Percentiles rank a stretch among this genome's conserved stretches.
Evolutionary conservation across 2,888 invertebrate genomes (phyloP).

Genomic region (Coenonympha arcania): DNA sequence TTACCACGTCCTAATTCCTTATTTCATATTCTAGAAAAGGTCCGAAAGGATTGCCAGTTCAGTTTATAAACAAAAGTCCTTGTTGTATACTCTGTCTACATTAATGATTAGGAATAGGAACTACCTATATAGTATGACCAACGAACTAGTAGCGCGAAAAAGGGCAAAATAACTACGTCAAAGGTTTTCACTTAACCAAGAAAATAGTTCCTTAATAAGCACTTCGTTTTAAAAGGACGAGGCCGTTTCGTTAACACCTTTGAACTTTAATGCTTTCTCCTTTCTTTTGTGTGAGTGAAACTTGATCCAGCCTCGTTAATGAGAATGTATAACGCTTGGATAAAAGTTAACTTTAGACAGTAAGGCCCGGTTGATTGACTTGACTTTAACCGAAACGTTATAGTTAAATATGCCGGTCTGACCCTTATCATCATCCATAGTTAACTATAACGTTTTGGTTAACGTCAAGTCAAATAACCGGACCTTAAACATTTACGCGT

Average conservation of each 20-base stretch:
- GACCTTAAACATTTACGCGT: too few species aligned
- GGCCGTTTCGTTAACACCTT: slow-evolving; percentile 22
- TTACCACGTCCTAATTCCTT: not conserved
- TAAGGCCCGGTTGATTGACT: too few species aligned
- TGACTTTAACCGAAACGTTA: too few species aligned
- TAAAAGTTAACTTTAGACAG: too few species aligned
- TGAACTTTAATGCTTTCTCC: slow-evolving; percentile 16
- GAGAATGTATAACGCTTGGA: not conserved
- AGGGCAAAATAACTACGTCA: slow-evolving; percentile 4
- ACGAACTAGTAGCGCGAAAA: not conserved
- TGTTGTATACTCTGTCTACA: not conserved
- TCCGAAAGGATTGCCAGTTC: not conserved
- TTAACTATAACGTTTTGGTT: too few species aligned
- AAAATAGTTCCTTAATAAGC: slow-evolving; percentile 38
- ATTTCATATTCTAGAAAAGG: not conserved
- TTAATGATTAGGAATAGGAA: slow-evolving; percentile 14
- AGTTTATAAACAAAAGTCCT: not conserved
- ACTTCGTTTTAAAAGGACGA: slow-evolving; percentile 32
- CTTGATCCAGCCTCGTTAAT: slow-evolving; percentile 14
- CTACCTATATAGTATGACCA: too few species aligned
- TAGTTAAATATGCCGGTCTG: too few species aligned
- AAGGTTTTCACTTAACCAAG: slow-evolving; percentile 41
- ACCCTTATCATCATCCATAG: too few species aligned
- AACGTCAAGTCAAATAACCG: too few species aligned
- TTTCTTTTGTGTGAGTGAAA: slow-evolving; percentile 16